These are phyloP conservation scores for Ptilonorhynchus violaceus DNA, from an alignment of 2,113 vertebrate genomes.

Conservation along the genomic window DNA sequence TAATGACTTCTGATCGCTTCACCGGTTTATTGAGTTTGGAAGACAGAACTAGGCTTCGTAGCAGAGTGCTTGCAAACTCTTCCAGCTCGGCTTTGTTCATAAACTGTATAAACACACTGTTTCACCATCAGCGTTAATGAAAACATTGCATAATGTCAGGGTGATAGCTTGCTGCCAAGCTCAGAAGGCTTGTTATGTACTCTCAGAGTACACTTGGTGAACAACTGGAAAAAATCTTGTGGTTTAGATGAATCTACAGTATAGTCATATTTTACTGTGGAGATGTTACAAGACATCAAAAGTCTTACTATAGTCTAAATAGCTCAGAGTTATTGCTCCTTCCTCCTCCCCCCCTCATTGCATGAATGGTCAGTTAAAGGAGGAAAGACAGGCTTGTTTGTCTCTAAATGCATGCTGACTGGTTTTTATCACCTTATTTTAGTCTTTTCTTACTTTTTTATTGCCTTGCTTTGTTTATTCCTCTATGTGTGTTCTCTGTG, in stretches of 20 bases:
- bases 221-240: conserved; percentile 53
- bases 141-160: conserved; percentile 63
- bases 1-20: conserved; percentile 3
- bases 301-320: background rate
- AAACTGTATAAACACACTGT: conserved; percentile 50
- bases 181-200: background rate
- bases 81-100: conserved; percentile 44
- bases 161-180: conserved; percentile 43
- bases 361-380: conserved; percentile 22
- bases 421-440: conserved; percentile 1
- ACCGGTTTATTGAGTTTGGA: conserved; percentile 20
- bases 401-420: background rate
- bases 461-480: conserved; percentile 19
- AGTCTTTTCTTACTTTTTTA: conserved; percentile 3
- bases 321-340: conserved; percentile 2
- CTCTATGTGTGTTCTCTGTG: background rate
- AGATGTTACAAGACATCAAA: conserved; percentile 34
- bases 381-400: conserved; percentile 5
- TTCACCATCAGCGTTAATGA: conserved; percentile 57
- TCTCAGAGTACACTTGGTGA: conserved; percentile 15
- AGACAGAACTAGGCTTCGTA: background rate
- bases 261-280: conserved; percentile 24
- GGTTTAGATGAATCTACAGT: conserved; percentile 14
- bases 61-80: conserved; percentile 12
- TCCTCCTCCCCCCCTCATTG: background rate